phyloP scores from a whole-genome alignment of 2,888 invertebrate species.

The Osmoderma eremita region DNA sequence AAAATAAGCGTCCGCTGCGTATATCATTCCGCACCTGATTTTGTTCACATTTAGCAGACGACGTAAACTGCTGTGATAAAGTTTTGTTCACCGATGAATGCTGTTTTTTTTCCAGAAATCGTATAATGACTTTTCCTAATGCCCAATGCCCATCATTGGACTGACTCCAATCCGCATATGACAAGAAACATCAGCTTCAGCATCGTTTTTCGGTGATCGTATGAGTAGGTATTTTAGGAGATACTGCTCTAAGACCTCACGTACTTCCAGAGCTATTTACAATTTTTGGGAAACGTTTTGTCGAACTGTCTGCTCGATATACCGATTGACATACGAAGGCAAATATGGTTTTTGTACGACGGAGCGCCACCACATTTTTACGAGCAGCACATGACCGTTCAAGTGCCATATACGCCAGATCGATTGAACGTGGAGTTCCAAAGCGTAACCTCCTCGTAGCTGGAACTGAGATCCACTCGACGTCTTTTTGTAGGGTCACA shows the following conservation, averaged over 20 bases:
- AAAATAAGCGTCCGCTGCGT: no score
- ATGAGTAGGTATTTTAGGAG: not conserved
- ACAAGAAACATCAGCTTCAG: not conserved
- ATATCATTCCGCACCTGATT: not conserved
- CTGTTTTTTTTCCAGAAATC: conserved; percentile 24
- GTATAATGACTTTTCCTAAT: conserved; percentile 10
- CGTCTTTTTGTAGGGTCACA: not conserved
- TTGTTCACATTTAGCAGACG: not conserved
- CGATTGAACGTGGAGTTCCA: not conserved
- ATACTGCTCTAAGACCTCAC: not conserved
- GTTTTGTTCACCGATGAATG: conserved; percentile 26
- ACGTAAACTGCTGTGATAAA: not conserved
- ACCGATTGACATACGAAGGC: not conserved
- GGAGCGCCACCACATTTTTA: conserved; percentile 1
- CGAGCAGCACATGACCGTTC: no score
- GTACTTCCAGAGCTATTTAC: not conserved
- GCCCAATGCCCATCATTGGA: no score
- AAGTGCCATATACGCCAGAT: not conserved
- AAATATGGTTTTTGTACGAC: not conserved
- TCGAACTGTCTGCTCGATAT: not conserved
- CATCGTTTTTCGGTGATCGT: not conserved
- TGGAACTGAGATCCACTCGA: not conserved
- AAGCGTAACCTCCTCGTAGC: no score
- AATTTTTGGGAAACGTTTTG: not conserved
- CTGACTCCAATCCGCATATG: conserved; percentile 9